These are phyloP conservation scores for Centropus bengalensis DNA, from an alignment of 2,113 vertebrate genomes.

Conservation along the genomic window DNA sequence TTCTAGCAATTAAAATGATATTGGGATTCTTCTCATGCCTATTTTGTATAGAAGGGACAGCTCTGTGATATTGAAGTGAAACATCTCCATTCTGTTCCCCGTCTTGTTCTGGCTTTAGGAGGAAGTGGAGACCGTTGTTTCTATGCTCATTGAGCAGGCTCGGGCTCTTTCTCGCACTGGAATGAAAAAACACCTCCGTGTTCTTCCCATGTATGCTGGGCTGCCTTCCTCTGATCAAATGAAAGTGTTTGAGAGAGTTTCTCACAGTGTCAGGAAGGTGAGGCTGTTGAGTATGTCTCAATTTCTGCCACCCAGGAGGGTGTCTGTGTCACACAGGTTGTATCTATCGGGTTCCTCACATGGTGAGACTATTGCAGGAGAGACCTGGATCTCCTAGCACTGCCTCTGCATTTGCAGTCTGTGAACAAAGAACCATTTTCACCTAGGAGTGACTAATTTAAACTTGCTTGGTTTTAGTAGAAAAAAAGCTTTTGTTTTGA, in stretches of 20 bases:
- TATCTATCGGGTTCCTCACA: background rate
- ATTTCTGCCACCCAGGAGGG: background rate
- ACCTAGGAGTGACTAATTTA: background rate
- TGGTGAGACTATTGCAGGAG: background rate
- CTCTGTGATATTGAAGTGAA: background rate
- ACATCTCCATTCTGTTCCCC: background rate
- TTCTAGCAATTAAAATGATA: background rate
- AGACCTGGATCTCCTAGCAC: background rate
- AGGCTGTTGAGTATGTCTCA: background rate
- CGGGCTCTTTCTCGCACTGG: conserved; percentile 88
- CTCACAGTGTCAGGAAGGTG: conserved; percentile 92
- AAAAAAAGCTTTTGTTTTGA: background rate
- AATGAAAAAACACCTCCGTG: conserved; percentile 93
- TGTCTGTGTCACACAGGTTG: background rate
- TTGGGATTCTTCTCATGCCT: background rate
- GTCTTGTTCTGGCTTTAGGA: conserved; percentile 78
- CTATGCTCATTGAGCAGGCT: conserved; percentile 92
- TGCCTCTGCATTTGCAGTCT: background rate
- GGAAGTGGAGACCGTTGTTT: conserved; percentile 94
- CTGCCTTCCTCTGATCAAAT: conserved; percentile 93
- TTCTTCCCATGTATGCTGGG: conserved; percentile 96
- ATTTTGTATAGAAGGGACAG: background rate
- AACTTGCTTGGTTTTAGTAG: background rate
- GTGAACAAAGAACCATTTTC: background rate
- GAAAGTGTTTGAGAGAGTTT: conserved; percentile 92